phyloP scores from a whole-genome alignment of 2,113 vertebrate genomes.

The Xiphophorus maculatus region DNA sequence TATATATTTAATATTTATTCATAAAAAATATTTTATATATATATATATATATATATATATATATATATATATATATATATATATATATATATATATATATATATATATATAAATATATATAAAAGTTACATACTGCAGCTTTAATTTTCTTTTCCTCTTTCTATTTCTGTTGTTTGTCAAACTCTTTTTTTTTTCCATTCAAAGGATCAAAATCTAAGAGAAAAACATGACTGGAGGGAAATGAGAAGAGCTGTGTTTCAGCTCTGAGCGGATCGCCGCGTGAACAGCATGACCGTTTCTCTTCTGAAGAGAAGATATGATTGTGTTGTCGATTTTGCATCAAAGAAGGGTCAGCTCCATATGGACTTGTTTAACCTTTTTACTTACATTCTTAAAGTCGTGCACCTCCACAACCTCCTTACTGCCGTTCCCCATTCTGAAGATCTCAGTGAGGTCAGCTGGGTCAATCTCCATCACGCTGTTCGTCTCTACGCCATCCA shows the following conservation, averaged over 20 bases:
- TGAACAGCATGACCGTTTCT: conserved; percentile 32
- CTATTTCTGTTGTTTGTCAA: conserved; percentile 15
- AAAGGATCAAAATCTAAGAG: conserved; percentile 4
- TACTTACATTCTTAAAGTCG: conserved; percentile 94
- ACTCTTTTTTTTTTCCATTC: conserved; percentile 24
- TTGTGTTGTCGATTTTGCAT: conserved; percentile 9
- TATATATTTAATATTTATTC: too few species aligned
- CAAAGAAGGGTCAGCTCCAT: background rate
- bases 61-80: too few species aligned
- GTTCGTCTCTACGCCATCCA: conserved; percentile 86
- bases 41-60: too few species aligned
- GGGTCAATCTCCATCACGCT: conserved; percentile 93
- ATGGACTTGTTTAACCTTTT: conserved; percentile 18
- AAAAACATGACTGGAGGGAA: conserved; percentile 41
- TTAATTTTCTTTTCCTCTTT: conserved; percentile 20
- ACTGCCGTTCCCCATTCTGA: conserved; percentile 88
- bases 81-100: too few species aligned
- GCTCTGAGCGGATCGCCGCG: conserved; percentile 13
- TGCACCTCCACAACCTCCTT: conserved; percentile 93
- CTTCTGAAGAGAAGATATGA: conserved; percentile 14
- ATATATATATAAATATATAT: too few species aligned
- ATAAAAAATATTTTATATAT: too few species aligned
- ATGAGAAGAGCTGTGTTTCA: conserved; percentile 27
- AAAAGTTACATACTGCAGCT: too few species aligned
- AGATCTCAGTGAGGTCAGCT: conserved; percentile 83